Evolutionary conservation across 2,113 vertebrate genomes (phyloP).

Genomic region (Anser cygnoides): DNA sequence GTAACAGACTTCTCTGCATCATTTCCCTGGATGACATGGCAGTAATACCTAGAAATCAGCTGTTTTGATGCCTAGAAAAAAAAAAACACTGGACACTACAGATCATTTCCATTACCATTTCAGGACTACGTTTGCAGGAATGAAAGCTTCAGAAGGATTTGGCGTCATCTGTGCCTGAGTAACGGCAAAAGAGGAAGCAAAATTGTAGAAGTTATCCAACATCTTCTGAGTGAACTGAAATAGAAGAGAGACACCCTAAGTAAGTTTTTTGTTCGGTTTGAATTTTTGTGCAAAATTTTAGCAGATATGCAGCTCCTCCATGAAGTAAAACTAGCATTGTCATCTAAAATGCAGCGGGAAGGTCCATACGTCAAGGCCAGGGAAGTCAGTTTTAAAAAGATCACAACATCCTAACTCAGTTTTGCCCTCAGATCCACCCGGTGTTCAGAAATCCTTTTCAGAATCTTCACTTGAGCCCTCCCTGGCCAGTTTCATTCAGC

Average conservation of each 20-base stretch:
- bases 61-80: not conserved
- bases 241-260: not conserved
- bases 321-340: not conserved
- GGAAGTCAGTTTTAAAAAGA: not conserved
- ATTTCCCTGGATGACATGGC: not conserved
- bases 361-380: not conserved
- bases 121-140: conserved; percentile 91
- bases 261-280: not conserved
- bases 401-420: not conserved
- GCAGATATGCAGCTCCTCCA: not conserved
- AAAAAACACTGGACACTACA: not conserved
- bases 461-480: not conserved
- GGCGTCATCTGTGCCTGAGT: conserved; percentile 94
- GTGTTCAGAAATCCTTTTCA: not conserved
- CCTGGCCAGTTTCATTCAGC: not conserved
- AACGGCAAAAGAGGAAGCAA: conserved; percentile 90
- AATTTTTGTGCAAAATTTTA: not conserved
- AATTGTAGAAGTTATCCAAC: conserved; percentile 96
- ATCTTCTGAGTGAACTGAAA: conserved; percentile 95
- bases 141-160: conserved; percentile 91
- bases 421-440: not conserved
- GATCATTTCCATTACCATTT: conserved; percentile 81
- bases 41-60: not conserved
- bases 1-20: not conserved
- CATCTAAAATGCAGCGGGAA: not conserved